Percentiles rank a stretch among this genome's conserved stretches.
phyloP scores from a whole-genome alignment of 1,140 invertebrate genomes.

The Episyrphus balteatus region DNA sequence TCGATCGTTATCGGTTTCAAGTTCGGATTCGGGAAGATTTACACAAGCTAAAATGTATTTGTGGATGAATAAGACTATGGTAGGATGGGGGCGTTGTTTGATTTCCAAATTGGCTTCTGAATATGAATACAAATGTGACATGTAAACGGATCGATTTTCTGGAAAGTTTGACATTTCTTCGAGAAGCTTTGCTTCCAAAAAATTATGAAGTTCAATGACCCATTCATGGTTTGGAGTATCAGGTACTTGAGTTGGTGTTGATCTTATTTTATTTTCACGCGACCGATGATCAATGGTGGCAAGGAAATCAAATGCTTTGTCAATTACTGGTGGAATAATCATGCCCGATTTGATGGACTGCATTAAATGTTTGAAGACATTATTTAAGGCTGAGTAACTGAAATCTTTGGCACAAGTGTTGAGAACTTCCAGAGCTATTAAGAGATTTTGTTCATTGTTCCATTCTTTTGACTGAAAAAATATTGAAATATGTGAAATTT shows the following conservation, averaged over 20 bases:
- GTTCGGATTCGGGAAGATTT: conserved; percentile 18
- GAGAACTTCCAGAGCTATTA: conserved; percentile 12
- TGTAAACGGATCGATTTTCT: conserved; percentile 7
- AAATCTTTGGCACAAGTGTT: conserved; percentile 12
- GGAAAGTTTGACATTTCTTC: conserved; percentile 7
- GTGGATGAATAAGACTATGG: conserved; percentile 19
- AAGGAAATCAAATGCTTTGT: conserved; percentile 11
- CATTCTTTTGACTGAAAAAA: conserved; percentile 4
- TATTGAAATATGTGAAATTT: neutral
- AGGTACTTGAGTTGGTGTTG: neutral
- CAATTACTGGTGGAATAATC: conserved; percentile 8
- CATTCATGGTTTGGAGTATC: conserved; percentile 1
- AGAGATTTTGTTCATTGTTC: conserved; percentile 12
- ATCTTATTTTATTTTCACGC: neutral
- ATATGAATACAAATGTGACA: conserved; percentile 16
- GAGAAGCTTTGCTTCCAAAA: conserved; percentile 4
- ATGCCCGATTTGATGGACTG: conserved; percentile 6
- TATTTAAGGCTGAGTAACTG: conserved; percentile 22
- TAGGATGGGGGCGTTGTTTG: conserved; percentile 5
- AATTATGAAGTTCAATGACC: conserved; percentile 8
- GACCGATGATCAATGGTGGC: conserved; percentile 6
- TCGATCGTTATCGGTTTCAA: conserved; percentile 29
- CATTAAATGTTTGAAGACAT: conserved; percentile 18
- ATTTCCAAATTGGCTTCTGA: conserved; percentile 23
- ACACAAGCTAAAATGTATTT: conserved; percentile 21